These are phyloP conservation scores for Myrmophylax atrothorax DNA, from an alignment of 2,113 vertebrate genomes.

Conservation along the genomic window DNA sequence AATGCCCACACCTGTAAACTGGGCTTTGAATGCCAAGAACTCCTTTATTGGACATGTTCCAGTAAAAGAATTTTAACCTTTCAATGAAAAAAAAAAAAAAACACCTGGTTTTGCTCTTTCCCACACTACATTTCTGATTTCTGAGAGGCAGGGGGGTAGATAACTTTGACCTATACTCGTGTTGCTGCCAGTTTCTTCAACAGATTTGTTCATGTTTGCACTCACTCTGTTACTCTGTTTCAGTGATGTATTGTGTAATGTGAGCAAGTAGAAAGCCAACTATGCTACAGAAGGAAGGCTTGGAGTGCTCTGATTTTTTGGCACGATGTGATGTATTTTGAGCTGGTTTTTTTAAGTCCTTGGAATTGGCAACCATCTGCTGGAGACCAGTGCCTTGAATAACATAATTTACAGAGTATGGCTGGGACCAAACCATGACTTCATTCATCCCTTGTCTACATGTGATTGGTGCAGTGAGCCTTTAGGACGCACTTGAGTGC, in stretches of 20 bases:
- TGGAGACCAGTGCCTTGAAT: neutral
- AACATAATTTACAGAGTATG: neutral
- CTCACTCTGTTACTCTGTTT: conserved; percentile 60
- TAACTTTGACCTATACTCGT: conserved; percentile 27
- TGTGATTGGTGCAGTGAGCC: rapidly evolving
- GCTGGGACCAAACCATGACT: neutral
- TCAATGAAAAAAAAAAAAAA: neutral
- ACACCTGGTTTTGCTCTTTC: neutral
- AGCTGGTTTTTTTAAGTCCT: neutral
- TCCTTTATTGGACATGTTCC: neutral
- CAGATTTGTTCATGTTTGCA: neutral
- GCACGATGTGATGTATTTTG: neutral
- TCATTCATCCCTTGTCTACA: neutral
- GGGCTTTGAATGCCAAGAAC: neutral
- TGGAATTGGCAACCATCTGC: neutral
- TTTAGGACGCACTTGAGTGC: neutral
- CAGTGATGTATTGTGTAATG: conserved; percentile 34
- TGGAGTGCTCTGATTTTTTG: conserved; percentile 18
- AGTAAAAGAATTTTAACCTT: neutral
- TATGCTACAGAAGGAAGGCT: conserved; percentile 33
- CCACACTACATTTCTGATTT: conserved; percentile 13
- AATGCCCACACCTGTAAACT: neutral
- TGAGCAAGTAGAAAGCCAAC: conserved; percentile 36
- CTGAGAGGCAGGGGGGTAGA: neutral
- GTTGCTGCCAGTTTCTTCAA: neutral